Percentiles rank a stretch among this genome's conserved stretches.
Evolutionary conservation across 2,797 vertebrate species (phyloP).

Genomic region (Chelonia mydas): DNA sequence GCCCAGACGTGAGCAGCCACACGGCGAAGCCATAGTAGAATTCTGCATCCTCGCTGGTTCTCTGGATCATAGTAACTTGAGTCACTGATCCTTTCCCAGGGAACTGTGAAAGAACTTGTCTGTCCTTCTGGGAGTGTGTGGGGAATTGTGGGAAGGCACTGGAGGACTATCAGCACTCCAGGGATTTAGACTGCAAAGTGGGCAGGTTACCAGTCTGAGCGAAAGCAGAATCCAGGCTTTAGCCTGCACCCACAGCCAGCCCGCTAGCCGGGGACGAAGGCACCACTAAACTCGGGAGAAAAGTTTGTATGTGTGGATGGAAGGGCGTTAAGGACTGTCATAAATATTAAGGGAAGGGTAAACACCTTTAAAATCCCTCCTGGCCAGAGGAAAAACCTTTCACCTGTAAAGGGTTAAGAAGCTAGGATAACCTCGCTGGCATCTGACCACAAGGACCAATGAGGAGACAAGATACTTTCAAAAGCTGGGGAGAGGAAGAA

Average conservation of each 20-base stretch:
- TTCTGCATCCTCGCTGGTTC: neutral
- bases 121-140: neutral
- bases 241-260: neutral
- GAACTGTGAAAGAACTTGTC: neutral
- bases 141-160: neutral
- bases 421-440: too few species aligned
- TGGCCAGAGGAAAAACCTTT: too few species aligned
- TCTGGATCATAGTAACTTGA: neutral
- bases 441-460: too few species aligned
- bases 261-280: rapidly evolving
- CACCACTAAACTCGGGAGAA: neutral
- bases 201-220: neutral
- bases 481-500: too few species aligned
- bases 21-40: neutral
- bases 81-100: neutral
- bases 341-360: too few species aligned
- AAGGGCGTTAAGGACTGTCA: neutral
- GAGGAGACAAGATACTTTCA: too few species aligned
- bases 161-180: neutral
- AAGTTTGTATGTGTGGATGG: neutral
- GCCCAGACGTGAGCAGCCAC: neutral
- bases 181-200: neutral
- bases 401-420: too few species aligned
- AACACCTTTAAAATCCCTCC: too few species aligned
- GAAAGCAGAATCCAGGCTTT: neutral